Evolutionary conservation across 2,113 vertebrate species (phyloP), one percentile per base, ranked within the genome.

Genomic region (Oncorhynchus tshawytscha): DNA sequence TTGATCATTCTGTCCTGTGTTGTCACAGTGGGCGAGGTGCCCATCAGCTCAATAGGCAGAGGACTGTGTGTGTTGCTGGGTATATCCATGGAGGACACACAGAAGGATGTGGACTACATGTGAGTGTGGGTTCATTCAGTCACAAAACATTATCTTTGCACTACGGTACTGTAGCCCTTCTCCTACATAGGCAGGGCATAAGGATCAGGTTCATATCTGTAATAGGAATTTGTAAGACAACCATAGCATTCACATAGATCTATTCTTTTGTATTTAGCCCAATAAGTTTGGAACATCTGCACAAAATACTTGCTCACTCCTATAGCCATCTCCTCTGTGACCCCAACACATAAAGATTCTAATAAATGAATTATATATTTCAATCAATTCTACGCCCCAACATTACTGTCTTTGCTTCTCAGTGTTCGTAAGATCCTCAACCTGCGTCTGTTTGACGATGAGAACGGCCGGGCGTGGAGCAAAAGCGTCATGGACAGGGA

Each of bases 401-500:
- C 8, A 18, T 54, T 4, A 16, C 5, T 54, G 2, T 3, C 15
- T 71, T 8, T 69, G 39, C 1, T 64, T 69, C 9, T 12, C 81
- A 99, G 98, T 84, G 95, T 98, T 18, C 93, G 97, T 3, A 99
- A 99, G 93, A 96, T 99, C 90, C 93, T 99, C 81, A 98, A 98
- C 87, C 91, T 99, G 78, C 91, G 97, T 20, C 85, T 99, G 64
- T 99, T 99, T 54, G 96, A 97, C 76, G 97, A 99, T 51, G 98
- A 98, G 71, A 94, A 91, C 1, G 97, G 97, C 5, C 95, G 95
- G 57, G 94, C 95, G 18, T 99, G 98, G 98, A 94, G 91, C 48
- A 96, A 94, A 78, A 99, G 96, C 0, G 97, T 99, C 60, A 95
- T 97, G 96, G 98, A 99, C 77, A 90, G 91, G 34, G 94, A 96